These are phyloP conservation scores for Oryctolagus cuniculus DNA, from an alignment of 2,113 vertebrate genomes.

Conservation along the genomic window mOryCun1.1 NC_091440.1:83388001-83388500, in stretches of 20 bases:
- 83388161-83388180: conserved; percentile 87
- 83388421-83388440: too few relatives aligned
- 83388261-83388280: conserved; percentile 91
- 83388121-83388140: conserved; percentile 87
- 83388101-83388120: background rate
- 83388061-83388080: background rate
- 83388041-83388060: background rate
- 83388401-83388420: background rate
- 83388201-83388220: conserved; percentile 87
- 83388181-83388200: conserved; percentile 87
- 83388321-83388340: conserved; percentile 92
- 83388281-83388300: conserved; percentile 91
- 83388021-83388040: background rate
- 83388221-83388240: conserved; percentile 90
- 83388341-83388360: conserved; percentile 90
- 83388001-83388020: background rate
- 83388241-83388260: conserved; percentile 91
- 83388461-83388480: background rate
- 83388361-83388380: conserved; percentile 49
- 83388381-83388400: fast-evolving
- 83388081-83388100: background rate
- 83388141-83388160: conserved; percentile 90
- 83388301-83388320: conserved; percentile 90
- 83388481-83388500: fast-evolving
- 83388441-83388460: background rate